These are phyloP conservation scores for Steinernema carpocapsae DNA, from an alignment of 2,888 invertebrate species.

Conservation along the genomic window DNA sequence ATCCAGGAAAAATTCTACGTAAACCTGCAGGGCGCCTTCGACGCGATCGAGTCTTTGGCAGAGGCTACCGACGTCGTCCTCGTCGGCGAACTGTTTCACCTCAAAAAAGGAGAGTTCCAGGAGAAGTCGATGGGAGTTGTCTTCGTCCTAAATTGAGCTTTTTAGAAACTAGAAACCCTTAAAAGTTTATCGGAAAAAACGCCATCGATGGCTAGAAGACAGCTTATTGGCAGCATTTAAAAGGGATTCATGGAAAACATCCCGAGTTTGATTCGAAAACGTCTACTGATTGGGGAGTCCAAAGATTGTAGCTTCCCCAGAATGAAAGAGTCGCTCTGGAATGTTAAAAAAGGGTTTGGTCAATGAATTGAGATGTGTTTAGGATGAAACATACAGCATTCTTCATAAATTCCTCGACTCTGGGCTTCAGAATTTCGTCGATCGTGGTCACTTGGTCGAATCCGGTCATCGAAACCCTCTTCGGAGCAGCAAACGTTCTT, in stretches of 20 bases:
- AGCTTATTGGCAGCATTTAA: too few species aligned
- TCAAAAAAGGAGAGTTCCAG: slow-evolving; percentile 48
- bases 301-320: background rate
- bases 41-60: slow-evolving; percentile 40
- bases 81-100: slow-evolving; percentile 42
- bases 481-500: slow-evolving; percentile 38
- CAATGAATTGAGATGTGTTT: too few species aligned
- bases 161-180: background rate
- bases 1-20: slow-evolving; percentile 1
- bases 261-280: background rate
- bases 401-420: slow-evolving; percentile 41
- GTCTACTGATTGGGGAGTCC: background rate
- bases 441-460: slow-evolving; percentile 43
- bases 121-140: slow-evolving; percentile 37
- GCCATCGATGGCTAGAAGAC: too few species aligned
- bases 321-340: too few species aligned
- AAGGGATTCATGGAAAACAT: background rate
- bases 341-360: too few species aligned
- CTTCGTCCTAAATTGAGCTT: slow-evolving; percentile 39
- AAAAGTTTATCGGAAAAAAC: too few species aligned
- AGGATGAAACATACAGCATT: slow-evolving; percentile 40
- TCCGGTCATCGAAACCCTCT: slow-evolving; percentile 8
- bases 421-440: slow-evolving; percentile 42
- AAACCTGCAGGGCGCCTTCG: slow-evolving; percentile 37
- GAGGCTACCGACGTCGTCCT: slow-evolving; percentile 33